phyloP scores from a whole-genome alignment of 1,140 invertebrate species.

The Catajapyx aquilonaris region DNA sequence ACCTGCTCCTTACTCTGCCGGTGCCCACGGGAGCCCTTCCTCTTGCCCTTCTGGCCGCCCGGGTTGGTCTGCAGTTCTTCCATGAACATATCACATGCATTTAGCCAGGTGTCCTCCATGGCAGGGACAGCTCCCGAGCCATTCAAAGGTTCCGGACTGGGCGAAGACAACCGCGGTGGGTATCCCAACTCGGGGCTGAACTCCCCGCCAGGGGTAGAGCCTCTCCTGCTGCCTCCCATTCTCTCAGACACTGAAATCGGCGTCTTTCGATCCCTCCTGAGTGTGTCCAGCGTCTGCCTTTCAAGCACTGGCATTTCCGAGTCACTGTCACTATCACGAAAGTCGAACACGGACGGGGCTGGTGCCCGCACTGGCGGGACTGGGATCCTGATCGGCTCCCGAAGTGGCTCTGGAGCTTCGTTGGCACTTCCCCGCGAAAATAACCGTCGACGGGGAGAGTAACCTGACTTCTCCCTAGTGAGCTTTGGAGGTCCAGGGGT shows the following conservation, averaged over 20 bases:
- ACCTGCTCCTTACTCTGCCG: conserved; percentile 11
- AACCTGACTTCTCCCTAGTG: conserved; percentile 12
- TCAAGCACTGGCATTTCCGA: conserved; percentile 32
- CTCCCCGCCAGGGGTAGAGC: background rate
- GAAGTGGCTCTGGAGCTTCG: background rate
- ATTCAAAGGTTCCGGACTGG: background rate
- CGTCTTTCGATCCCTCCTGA: conserved; percentile 27
- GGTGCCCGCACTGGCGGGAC: background rate
- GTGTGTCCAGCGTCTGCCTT: conserved; percentile 29
- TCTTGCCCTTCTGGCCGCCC: conserved; percentile 27
- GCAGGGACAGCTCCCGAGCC: too few species aligned
- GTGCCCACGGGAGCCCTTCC: conserved; percentile 22
- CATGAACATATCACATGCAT: conserved; percentile 44
- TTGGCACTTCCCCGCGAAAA: background rate
- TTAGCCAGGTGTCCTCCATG: conserved; percentile 37
- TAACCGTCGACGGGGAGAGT: background rate
- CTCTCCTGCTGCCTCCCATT: background rate
- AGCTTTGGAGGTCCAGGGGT: conserved; percentile 24
- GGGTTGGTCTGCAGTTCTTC: conserved; percentile 30
- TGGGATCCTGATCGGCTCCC: background rate
- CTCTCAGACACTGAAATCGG: conserved; percentile 2
- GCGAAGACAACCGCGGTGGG: background rate
- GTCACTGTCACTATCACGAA: conserved; percentile 33
- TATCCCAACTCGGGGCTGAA: background rate
- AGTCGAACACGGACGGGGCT: conserved; percentile 12